Conservation (phyloP, 1,140 invertebrate genomes). For the Drosophila lacteicornis region DNA sequence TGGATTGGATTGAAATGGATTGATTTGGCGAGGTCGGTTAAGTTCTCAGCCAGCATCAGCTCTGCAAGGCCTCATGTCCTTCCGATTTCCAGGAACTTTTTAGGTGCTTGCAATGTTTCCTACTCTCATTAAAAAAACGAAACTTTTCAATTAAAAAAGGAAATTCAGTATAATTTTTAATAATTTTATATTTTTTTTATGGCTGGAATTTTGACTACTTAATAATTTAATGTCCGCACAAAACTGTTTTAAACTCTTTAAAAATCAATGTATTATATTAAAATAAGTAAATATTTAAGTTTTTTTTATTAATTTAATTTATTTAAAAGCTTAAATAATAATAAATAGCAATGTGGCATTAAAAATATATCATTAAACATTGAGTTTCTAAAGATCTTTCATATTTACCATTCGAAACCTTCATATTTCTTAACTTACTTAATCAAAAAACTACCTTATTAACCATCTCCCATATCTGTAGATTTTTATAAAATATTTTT, state of each 20-base stretch:
- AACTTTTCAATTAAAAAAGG: too few species aligned
- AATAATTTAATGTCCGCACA: too few species aligned
- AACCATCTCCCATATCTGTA: background rate
- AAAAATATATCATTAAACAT: background rate
- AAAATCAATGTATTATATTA: background rate
- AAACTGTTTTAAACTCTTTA: background rate
- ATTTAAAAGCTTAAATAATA: background rate
- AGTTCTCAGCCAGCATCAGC: background rate
- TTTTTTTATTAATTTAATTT: background rate
- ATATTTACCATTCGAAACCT: background rate
- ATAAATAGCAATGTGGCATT: background rate
- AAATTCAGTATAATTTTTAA: too few species aligned
- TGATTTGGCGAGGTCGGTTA: constrained; percentile 47
- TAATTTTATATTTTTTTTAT: background rate
- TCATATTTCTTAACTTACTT: background rate
- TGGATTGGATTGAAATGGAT: constrained; percentile 55
- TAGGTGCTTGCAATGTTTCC: too few species aligned
- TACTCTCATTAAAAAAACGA: too few species aligned
- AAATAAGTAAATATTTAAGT: too few species aligned
- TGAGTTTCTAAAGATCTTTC: too few species aligned
- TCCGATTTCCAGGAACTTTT: background rate
- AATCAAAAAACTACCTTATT: too few species aligned
- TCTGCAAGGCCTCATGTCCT: background rate
- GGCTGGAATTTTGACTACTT: too few species aligned
- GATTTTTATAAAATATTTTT: background rate